These are phyloP conservation scores for Drosophila carrolli DNA, from an alignment of 1,140 invertebrate species.

Conservation along the genomic window DNA sequence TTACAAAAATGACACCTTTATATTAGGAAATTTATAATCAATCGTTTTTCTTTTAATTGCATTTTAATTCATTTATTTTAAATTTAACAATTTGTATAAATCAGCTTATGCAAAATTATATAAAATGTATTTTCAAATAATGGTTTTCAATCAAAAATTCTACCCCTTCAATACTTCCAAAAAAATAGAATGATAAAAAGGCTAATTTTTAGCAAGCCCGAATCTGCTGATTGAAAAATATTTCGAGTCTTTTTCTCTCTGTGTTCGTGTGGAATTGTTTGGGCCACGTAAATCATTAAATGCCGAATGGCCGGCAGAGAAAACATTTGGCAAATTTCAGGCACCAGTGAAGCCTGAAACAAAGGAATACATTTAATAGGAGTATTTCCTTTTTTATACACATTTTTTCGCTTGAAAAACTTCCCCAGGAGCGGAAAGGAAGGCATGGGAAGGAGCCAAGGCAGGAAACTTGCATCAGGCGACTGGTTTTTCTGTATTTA, in stretches of 20 bases:
- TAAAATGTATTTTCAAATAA: too few species aligned
- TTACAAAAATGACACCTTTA: too few species aligned
- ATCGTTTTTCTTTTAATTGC: too few species aligned
- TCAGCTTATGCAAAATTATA: too few species aligned
- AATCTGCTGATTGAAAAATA: too few species aligned
- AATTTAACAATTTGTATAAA: too few species aligned
- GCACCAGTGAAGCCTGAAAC: constrained; percentile 58
- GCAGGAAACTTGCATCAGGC: constrained; percentile 68
- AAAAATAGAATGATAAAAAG: too few species aligned
- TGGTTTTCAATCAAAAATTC: too few species aligned
- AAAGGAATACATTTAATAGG: constrained; percentile 75
- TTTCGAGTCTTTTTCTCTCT: neutral
- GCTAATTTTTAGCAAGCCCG: too few species aligned
- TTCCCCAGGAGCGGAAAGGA: constrained; percentile 48
- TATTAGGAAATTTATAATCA: too few species aligned
- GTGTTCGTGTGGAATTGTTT: constrained; percentile 18
- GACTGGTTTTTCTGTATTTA: constrained; percentile 61
- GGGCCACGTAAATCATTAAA: constrained; percentile 70
- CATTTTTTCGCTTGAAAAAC: constrained; percentile 63
- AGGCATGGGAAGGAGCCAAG: constrained; percentile 23
- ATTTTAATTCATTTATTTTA: too few species aligned
- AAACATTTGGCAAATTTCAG: constrained; percentile 79
- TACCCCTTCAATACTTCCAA: too few species aligned
- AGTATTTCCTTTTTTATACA: constrained; percentile 67
- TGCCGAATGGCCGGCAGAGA: constrained; percentile 60